A percentile compares a stretch with the other conserved stretches of the same genome.
These are phyloP conservation scores for Acholoe squamosa DNA, from an alignment of 2,888 invertebrate species.

Conservation along the genomic window DNA sequence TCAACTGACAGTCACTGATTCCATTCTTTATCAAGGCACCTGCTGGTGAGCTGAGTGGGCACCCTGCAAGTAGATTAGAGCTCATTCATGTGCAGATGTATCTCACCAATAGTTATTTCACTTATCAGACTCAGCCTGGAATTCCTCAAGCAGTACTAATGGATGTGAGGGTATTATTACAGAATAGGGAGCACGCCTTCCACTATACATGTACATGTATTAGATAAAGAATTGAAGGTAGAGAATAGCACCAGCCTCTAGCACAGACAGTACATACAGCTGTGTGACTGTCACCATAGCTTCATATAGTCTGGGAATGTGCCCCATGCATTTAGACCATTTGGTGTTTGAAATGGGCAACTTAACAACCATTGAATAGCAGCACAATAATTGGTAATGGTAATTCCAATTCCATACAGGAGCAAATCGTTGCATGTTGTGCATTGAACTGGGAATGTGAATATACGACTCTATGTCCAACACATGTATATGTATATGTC, in stretches of 20 bases:
- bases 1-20: constrained; percentile 75
- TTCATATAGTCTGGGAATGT: not conserved
- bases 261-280: too few species aligned
- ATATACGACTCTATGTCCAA: not conserved
- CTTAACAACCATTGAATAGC: not conserved
- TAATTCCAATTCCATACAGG: not conserved
- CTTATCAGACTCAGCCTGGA: not conserved
- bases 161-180: not conserved
- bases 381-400: not conserved
- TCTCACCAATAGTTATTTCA: not conserved
- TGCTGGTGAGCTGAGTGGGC: too few species aligned
- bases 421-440: not conserved
- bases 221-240: too few species aligned
- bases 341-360: not conserved
- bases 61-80: not conserved
- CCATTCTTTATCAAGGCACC: not conserved
- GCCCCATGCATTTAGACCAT: not conserved
- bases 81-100: not conserved
- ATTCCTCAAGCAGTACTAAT: not conserved
- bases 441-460: not conserved
- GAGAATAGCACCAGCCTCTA: too few species aligned
- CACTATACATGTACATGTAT: too few species aligned
- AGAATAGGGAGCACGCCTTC: too few species aligned
- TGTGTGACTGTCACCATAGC: too few species aligned
- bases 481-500: not conserved